A percentile compares a stretch with the other conserved stretches of the same genome.
Conservation (phyloP, 2,797 vertebrate genomes). For the Enteromius argenteus region DNA sequence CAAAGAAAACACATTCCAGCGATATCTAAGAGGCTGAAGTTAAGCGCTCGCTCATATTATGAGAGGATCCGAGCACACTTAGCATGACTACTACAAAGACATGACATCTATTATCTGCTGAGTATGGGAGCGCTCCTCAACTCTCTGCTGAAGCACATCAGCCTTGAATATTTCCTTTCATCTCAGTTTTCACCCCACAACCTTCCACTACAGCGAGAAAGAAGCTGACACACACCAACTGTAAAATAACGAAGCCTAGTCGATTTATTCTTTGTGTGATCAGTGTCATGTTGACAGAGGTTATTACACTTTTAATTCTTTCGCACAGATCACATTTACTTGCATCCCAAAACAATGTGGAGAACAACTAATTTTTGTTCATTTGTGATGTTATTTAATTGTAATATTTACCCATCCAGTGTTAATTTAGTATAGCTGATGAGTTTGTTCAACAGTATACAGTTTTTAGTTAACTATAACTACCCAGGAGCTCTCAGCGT, state of each 20-base stretch:
- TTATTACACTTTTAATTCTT: not conserved
- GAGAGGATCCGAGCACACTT: not conserved
- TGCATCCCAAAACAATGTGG: not conserved
- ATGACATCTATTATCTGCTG: not conserved
- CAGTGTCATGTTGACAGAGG: not conserved
- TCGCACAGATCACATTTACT: not conserved
- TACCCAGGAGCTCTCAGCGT: not conserved
- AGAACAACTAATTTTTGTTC: no score
- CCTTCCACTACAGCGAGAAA: not conserved
- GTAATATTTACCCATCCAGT: not conserved
- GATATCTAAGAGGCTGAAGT: not conserved
- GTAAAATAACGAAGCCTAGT: not conserved
- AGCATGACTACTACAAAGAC: not conserved
- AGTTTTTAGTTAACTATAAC: no score
- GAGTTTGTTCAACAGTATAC: no score
- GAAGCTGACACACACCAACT: not conserved
- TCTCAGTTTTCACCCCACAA: not conserved
- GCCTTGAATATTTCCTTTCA: slow-evolving; percentile 10
- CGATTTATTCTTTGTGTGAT: not conserved
- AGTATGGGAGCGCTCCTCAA: not conserved
- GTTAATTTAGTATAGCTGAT: not conserved
- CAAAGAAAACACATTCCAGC: slow-evolving; percentile 2
- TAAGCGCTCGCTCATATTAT: not conserved
- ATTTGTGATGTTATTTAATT: not conserved
- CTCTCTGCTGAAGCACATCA: slow-evolving; percentile 13